Evolutionary conservation across 2,797 vertebrate genomes (phyloP), one percentile per base, ranked within the genome.

Genomic region (Betta splendens): DNA sequence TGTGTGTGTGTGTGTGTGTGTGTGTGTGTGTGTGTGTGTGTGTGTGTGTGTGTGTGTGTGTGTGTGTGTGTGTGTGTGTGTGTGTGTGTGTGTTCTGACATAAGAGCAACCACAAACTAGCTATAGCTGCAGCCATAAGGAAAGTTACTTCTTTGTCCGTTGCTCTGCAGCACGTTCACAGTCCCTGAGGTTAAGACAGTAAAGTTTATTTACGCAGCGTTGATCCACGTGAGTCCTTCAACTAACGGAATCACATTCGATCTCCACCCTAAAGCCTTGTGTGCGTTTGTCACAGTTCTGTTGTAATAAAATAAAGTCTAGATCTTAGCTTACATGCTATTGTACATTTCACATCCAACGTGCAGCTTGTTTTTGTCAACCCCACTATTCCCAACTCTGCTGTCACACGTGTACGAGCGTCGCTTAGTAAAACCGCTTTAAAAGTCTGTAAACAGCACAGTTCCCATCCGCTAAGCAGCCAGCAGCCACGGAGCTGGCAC

Each of bases 381-480:
- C 43, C 39, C 15, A 22, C 53, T 17, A 26, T 22, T 58, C 43
- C 39, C 25, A 5, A 36, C 32, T 43, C 55, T 47, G 21, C 55
- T 7, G 39, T 51, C 57, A 55, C 49, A 28, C 55, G 37, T 33
- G 17, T 7, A 40, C 13, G 26, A 40, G 58, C 49, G 12, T 48
- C 28, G 9, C 60, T 65, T 43, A 60, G 67, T 36, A 49, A 67
- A 75, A 37, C 20, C 16, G 11, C 56, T 73, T 62, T 38, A 58
- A 61, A 72, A 28, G 54, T 72, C 72, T 69, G 69, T 70, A 84
- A 85, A 79, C 69, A 68, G 44, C 50, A 21, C 25, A 20, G 46
- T 72, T 77, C 70, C 70, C 45, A 45, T 74, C 74, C 60, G 15
- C 70, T 63, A 28, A 66, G 75, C 77, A 79, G 79, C 81, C 81